A percentile compares a stretch with the other conserved stretches of the same genome.
Conservation (phyloP, 2,888 invertebrate species). For the Mythimna lalbum region DNA sequence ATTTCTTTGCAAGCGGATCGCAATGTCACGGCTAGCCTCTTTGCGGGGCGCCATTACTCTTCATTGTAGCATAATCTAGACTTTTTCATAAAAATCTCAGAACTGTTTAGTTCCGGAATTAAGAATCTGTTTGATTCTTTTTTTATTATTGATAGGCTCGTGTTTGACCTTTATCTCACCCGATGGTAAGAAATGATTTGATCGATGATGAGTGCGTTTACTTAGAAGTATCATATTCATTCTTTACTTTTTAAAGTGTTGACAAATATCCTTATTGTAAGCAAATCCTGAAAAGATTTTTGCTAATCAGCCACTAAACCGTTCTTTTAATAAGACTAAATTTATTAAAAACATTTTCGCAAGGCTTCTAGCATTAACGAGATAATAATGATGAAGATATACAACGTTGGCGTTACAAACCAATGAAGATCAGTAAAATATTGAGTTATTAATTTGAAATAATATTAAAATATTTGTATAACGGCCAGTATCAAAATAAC, state of each 20-base stretch:
- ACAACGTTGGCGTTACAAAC: slow-evolving; percentile 30
- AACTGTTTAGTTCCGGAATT: not conserved
- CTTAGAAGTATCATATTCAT: too few species aligned
- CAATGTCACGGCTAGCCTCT: not conserved
- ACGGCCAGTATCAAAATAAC: slow-evolving; percentile 36
- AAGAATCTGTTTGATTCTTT: not conserved
- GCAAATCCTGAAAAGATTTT: not conserved
- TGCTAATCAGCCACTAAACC: not conserved
- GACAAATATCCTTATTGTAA: too few species aligned
- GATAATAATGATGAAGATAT: slow-evolving; percentile 29
- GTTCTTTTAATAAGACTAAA: not conserved
- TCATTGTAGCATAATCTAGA: not conserved
- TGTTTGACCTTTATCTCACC: too few species aligned
- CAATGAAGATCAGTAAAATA: slow-evolving; percentile 27
- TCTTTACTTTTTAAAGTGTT: too few species aligned
- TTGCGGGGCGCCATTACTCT: not conserved
- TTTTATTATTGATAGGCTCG: too few species aligned
- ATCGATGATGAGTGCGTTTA: too few species aligned
- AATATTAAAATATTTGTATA: slow-evolving; percentile 60
- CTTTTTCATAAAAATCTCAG: not conserved
- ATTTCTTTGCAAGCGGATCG: not conserved
- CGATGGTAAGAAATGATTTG: too few species aligned
- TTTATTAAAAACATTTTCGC: not conserved
- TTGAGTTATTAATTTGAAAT: slow-evolving; percentile 55
- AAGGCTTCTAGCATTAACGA: slow-evolving; percentile 20